These are phyloP conservation scores for Cydia fagiglandana DNA, from an alignment of 1,140 invertebrate species.

Conservation along the genomic window DNA sequence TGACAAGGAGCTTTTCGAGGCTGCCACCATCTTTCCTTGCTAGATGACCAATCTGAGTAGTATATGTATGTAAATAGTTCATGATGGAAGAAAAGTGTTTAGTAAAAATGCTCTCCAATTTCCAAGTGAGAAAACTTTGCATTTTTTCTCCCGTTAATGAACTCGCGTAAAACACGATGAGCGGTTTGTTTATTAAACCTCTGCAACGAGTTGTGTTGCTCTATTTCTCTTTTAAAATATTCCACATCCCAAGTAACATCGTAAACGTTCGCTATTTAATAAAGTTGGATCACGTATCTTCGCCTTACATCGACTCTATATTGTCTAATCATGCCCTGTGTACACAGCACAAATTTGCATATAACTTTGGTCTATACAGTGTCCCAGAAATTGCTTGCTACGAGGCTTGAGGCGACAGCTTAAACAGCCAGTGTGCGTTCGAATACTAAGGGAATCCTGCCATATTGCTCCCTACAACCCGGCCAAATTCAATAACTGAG, in stretches of 20 bases:
- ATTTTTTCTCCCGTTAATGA: background rate
- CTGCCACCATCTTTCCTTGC: no score
- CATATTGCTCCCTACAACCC: constrained; percentile 20
- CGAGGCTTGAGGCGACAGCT: constrained; percentile 15
- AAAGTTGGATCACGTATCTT: background rate
- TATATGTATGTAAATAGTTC: no score
- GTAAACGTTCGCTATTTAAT: constrained; percentile 7
- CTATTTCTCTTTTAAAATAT: background rate
- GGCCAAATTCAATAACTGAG: constrained; percentile 17
- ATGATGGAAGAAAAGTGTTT: background rate
- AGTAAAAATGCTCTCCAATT: background rate
- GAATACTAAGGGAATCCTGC: constrained; percentile 27
- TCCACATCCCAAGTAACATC: background rate
- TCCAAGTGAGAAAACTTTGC: background rate
- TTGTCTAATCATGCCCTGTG: constrained; percentile 25
- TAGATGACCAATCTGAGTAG: no score
- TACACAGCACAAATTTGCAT: constrained; percentile 30
- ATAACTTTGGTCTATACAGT: constrained; percentile 18
- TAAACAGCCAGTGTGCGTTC: constrained; percentile 30
- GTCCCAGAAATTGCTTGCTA: constrained; percentile 29
- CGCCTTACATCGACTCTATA: constrained; percentile 21
- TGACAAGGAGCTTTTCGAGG: no score
- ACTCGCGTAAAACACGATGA: background rate
- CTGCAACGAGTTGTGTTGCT: background rate
- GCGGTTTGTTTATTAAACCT: background rate